Evolutionary conservation across 2,797 vertebrate genomes (phyloP).

Genomic region (Muscicapa comitata): DNA sequence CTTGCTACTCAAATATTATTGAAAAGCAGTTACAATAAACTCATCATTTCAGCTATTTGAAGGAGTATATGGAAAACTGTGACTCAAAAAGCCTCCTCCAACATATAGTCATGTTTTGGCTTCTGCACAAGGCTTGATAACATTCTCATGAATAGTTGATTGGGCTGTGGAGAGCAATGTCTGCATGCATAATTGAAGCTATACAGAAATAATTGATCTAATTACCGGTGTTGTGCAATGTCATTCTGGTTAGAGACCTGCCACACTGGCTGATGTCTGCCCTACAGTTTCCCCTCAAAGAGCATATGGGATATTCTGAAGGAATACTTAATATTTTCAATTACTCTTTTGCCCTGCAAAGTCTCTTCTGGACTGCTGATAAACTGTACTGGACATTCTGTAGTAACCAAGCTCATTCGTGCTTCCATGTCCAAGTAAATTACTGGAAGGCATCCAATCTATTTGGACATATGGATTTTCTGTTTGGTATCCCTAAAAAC

Average conservation of each 20-base stretch:
- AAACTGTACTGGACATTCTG: background rate
- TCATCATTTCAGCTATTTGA: background rate
- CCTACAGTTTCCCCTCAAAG: background rate
- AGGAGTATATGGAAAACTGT: background rate
- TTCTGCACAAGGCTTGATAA: background rate
- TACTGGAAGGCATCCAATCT: background rate
- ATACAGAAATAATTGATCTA: background rate
- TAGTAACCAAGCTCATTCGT: background rate
- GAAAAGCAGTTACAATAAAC: background rate
- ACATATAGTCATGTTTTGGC: background rate
- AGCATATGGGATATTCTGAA: background rate
- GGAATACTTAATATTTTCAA: background rate
- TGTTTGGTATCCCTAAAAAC: background rate
- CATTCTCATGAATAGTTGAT: background rate
- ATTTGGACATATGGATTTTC: background rate
- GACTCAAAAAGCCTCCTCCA: background rate
- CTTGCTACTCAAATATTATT: background rate
- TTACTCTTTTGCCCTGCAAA: background rate
- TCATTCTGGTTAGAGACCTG: background rate
- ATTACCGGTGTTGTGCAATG: background rate
- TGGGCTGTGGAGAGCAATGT: background rate
- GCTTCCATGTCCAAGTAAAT: background rate
- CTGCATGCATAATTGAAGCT: background rate
- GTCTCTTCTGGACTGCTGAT: background rate
- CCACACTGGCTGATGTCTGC: background rate